Conservation (phyloP, 2,797 vertebrate genomes). For the Enteromius fasciolatus region DNA sequence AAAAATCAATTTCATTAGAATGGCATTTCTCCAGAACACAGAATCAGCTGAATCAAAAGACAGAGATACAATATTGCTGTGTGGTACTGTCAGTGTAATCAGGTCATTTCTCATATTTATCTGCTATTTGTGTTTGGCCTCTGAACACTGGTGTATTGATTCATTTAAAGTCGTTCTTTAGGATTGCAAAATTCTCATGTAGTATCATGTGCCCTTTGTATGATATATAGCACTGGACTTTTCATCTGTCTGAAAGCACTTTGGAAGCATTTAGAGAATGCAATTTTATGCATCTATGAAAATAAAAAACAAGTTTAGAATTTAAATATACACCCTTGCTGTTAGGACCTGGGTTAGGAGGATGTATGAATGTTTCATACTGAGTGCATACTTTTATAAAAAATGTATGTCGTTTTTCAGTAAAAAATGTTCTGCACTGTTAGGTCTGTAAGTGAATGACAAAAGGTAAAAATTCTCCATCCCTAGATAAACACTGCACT, state of each 20-base stretch:
- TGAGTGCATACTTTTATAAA: constrained; percentile 54
- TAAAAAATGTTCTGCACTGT: not conserved
- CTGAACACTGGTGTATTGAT: constrained; percentile 1
- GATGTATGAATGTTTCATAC: constrained; percentile 58
- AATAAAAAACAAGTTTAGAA: not conserved
- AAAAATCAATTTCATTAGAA: not conserved
- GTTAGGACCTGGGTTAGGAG: constrained; percentile 28
- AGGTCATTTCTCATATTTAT: constrained; percentile 19
- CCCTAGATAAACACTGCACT: constrained; percentile 34
- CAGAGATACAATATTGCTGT: not conserved
- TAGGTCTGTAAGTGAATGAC: constrained; percentile 42
- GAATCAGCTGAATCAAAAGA: constrained; percentile 6
- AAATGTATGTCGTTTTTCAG: constrained; percentile 50
- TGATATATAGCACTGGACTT: not conserved
- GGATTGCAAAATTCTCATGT: not conserved
- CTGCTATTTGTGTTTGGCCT: not conserved
- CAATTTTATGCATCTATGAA: not conserved
- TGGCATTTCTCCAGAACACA: not conserved
- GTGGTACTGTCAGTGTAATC: not conserved
- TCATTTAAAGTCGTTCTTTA: not conserved
- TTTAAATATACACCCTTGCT: constrained; percentile 15
- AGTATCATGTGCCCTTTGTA: not conserved
- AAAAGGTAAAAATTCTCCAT: constrained; percentile 38
- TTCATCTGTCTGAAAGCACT: not conserved
- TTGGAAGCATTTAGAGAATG: not conserved